These are phyloP conservation scores for Zaprionus kolodkinae DNA, from an alignment of 1,140 invertebrate species.

Conservation along the genomic window DNA sequence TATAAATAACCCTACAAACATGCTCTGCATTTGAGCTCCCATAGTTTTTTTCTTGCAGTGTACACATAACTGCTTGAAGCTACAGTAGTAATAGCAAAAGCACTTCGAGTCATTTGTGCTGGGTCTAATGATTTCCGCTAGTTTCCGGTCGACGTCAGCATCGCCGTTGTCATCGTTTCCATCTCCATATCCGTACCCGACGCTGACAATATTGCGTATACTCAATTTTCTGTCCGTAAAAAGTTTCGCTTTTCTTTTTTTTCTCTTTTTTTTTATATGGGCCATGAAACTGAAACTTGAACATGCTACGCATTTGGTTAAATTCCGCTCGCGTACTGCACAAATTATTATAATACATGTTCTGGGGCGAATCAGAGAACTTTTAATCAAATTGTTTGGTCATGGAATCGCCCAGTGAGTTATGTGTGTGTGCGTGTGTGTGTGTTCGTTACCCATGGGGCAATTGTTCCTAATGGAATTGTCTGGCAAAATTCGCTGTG, in stretches of 20 bases:
- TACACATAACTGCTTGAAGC: slow-evolving; percentile 48
- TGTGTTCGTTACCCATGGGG: slow-evolving; percentile 30
- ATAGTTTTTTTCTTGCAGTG: slow-evolving; percentile 19
- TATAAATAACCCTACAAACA: neutral
- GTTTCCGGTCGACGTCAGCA: slow-evolving; percentile 72
- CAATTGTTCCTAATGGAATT: slow-evolving; percentile 76
- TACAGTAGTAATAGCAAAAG: slow-evolving; percentile 57
- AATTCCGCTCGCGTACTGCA: slow-evolving; percentile 43
- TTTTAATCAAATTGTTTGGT: slow-evolving; percentile 70
- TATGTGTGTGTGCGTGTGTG: neutral
- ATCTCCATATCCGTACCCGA: slow-evolving; percentile 37
- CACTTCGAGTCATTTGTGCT: slow-evolving; percentile 75
- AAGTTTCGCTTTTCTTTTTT: slow-evolving; percentile 46
- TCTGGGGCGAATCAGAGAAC: slow-evolving; percentile 1
- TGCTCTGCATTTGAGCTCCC: neutral
- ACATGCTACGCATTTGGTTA: slow-evolving; percentile 14
- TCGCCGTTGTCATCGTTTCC: slow-evolving; percentile 43
- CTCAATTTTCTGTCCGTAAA: slow-evolving; percentile 42
- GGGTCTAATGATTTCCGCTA: slow-evolving; percentile 82
- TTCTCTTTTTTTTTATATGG: slow-evolving; percentile 34
- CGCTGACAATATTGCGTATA: slow-evolving; percentile 40
- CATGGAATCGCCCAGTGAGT: slow-evolving; percentile 40
- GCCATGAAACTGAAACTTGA: slow-evolving; percentile 49
- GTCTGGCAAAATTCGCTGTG: slow-evolving; percentile 64
- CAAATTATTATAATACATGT: slow-evolving; percentile 56